phyloP scores from a whole-genome alignment of 2,113 vertebrate species.

The Sminthopsis crassicaudata region DNA sequence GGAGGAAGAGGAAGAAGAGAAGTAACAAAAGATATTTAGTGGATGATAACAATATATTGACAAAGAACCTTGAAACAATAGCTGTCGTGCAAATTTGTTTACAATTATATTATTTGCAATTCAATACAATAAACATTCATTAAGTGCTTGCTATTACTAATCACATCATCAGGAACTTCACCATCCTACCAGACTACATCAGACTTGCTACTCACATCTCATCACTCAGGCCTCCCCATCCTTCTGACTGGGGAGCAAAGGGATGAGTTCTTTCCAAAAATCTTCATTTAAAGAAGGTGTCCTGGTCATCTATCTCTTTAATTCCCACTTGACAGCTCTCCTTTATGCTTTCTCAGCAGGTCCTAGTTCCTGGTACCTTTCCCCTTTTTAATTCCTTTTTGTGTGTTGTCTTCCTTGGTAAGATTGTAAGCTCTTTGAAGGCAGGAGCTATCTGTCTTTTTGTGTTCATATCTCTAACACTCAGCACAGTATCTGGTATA shows the following conservation, averaged over 20 bases:
- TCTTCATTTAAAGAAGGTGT: background rate
- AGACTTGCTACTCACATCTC: background rate
- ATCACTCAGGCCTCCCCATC: background rate
- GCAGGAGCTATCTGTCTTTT: background rate
- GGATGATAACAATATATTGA: background rate
- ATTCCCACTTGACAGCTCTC: background rate
- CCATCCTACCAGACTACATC: background rate
- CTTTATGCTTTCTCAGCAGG: background rate
- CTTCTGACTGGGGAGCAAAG: background rate
- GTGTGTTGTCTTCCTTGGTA: background rate
- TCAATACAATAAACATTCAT: background rate
- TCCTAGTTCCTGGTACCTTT: background rate
- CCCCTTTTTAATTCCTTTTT: background rate
- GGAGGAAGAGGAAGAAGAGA: too few relatives aligned
- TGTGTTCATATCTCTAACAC: background rate
- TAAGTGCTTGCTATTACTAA: background rate
- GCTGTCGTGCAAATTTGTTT: background rate
- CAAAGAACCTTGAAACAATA: background rate
- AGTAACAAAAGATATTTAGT: background rate
- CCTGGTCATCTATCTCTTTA: background rate
- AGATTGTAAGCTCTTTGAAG: background rate
- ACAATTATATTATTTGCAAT: background rate
- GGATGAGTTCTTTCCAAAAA: background rate
- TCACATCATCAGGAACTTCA: background rate
- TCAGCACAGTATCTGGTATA: background rate